phyloP scores from a whole-genome alignment of 2,888 invertebrate genomes.

The Caenorhabditis sinica region DNA sequence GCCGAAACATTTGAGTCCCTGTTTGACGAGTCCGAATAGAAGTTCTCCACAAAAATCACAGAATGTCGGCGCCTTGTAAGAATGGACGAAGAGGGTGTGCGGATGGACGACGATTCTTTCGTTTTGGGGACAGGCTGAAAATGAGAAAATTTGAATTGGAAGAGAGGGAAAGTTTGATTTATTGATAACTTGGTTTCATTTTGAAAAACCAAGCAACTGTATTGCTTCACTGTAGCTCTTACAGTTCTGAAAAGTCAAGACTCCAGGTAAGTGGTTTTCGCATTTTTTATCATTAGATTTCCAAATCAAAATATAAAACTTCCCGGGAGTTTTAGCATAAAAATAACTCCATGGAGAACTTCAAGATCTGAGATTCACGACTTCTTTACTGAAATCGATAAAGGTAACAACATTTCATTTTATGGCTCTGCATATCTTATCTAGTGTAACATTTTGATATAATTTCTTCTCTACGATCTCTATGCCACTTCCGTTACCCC shows the following conservation, averaged over 20 bases:
- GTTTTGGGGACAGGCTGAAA: conserved; percentile 85
- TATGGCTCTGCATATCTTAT: too few relatives aligned
- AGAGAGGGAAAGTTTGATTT: neutral
- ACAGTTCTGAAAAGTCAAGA: neutral
- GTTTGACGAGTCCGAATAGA: conserved; percentile 97
- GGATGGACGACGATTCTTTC: conserved; percentile 87
- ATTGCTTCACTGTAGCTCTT: too few relatives aligned
- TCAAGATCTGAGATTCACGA: too few relatives aligned
- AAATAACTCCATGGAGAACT: too few relatives aligned
- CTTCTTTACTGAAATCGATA: too few relatives aligned
- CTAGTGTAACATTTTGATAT: too few relatives aligned
- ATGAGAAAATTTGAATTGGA: neutral
- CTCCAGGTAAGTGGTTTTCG: neutral
- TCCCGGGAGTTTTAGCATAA: too few relatives aligned
- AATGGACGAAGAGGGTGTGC: conserved; percentile 96
- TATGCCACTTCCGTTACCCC: conserved; percentile 25
- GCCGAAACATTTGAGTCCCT: conserved; percentile 99
- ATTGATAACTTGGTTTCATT: neutral
- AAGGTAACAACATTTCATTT: too few relatives aligned
- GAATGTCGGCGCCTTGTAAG: conserved; percentile 98
- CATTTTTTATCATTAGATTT: too few relatives aligned
- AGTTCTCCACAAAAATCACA: conserved; percentile 99
- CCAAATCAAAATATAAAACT: too few relatives aligned
- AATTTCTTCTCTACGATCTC: neutral
- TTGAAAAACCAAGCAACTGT: neutral